Base-by-base conservation (phyloP, 2,888 invertebrate species). In the Zygogramma bicolorata region DNA sequence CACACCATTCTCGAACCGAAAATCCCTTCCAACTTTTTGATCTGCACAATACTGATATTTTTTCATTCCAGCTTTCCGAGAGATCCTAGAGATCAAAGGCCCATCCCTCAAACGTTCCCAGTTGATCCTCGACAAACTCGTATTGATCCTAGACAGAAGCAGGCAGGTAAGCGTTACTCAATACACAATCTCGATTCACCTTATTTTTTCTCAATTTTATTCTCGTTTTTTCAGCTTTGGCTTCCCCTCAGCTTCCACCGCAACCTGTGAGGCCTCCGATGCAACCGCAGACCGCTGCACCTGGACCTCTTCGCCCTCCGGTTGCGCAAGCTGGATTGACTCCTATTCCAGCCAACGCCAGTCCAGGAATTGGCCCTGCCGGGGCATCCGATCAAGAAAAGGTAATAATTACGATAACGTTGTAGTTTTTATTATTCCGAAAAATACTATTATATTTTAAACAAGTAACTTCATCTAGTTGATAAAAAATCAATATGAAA, bases 301-400 rank as follows among this genome's bases (percentile, higher is more conserved):
- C 59, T 13, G 13, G 25, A 5, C 40, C 42, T 34, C 49, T 40
- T n/a, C 40, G 65, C 13, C 65, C 65, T 3, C 70, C 70, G n/a
- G 40, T 25, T 71, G 22, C 80, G 75, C 74, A 87, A 7, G 25
- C 53, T 8, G 15, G 40, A 13, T 42, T 34, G 3, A 49, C 59
- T 84, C 84, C 90, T 89, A 83, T 91, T 90, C 7, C 88, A 88
- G 1, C 86, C 87, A 72, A 27, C 29, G 88, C 88, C 84, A 93
- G 93, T 20, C 87, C 90, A 13, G 89, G 87, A 81, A 88, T 89
- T 65, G 85, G 84, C 79, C 93, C 93, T 0, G 93, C 93, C 42
- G 95, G 95, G 70, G 95, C 95, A 18, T 94, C 96, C 0, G 97
- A 97, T 85, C 96, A 97, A 87, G 97, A 97, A 86, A 97, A 97